Percentiles rank a stretch among this genome's conserved stretches.
Evolutionary conservation across 2,113 vertebrate species (phyloP).

Genomic region (Sula dactylatra): DNA sequence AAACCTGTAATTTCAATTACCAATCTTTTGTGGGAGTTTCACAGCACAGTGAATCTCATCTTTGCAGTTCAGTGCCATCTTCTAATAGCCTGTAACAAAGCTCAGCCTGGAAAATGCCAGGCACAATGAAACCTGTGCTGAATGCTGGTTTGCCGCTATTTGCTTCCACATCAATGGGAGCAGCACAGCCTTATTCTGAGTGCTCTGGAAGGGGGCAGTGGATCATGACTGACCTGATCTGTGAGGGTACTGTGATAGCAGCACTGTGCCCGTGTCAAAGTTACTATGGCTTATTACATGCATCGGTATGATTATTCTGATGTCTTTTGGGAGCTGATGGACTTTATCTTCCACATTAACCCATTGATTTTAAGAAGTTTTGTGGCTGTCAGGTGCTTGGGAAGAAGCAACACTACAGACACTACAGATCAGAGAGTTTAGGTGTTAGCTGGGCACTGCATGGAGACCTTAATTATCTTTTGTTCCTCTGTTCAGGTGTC

Average conservation of each 20-base stretch:
- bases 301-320: background rate
- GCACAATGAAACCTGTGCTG: background rate
- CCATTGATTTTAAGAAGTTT: background rate
- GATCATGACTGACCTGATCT: background rate
- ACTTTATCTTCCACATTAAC: background rate
- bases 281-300: background rate
- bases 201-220: too few relatives aligned
- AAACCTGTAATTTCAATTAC: conserved; percentile 6
- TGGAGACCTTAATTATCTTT: background rate
- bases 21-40: background rate
- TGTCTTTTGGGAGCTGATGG: background rate
- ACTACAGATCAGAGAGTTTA: background rate
- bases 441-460: background rate
- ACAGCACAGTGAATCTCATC: background rate
- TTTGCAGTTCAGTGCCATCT: background rate
- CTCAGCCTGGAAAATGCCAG: background rate
- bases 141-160: background rate
- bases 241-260: background rate
- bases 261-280: background rate
- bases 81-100: background rate
- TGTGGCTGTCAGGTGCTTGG: background rate
- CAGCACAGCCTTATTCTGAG: background rate
- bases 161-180: background rate
- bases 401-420: background rate
- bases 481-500: background rate